Evolutionary conservation across 1,140 invertebrate species (phyloP), one percentile per base, ranked within the genome.

Genomic region (Sarcophaga bullata): DNA sequence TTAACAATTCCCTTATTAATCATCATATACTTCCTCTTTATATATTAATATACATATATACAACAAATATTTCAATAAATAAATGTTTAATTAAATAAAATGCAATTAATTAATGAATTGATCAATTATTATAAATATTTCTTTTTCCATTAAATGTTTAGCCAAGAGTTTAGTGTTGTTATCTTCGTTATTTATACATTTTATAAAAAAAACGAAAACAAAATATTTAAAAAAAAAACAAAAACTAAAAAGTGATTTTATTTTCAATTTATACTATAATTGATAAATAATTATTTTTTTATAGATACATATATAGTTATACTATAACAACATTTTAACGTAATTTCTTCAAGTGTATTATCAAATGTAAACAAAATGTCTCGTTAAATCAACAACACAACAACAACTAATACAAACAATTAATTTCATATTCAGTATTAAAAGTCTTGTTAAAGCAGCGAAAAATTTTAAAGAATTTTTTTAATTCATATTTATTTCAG

Each of bases 101-200:
- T n/a, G 15, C 15, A 58, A 52, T 73, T 81, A 52, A 73, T 73
- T 50, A 83, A 80, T n/a, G 7, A 58, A 58, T 58, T 37, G 25
- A 37, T 37, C n/a, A 58, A 58, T 58, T 58, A 58, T 58, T 58
- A 58, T 58, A 58, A 10, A 54, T 13, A 54, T 15, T 58, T n/a
- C 54, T n/a, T 58, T 58, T 58, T 58, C 13, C 75, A 76, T 76
- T 48, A 82, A 87, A 86, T 84, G 84, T 86, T 68, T 86, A 86
- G 85, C 87, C 87, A 88, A 87, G 86, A 87, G 87, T 88, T 88
- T 86, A 88, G 87, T 86, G 87, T 88, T 88, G 87, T 87, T 87
- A 84, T 37, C 25, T 75, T 17, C 75, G 25, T 37, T 37, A 37
- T 37, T 37, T 4, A 37, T 37, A 37, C 25, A 78, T 50, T 78